Evolutionary conservation across 2,797 vertebrate species (phyloP).

Genomic region (Labeo calbasu): DNA sequence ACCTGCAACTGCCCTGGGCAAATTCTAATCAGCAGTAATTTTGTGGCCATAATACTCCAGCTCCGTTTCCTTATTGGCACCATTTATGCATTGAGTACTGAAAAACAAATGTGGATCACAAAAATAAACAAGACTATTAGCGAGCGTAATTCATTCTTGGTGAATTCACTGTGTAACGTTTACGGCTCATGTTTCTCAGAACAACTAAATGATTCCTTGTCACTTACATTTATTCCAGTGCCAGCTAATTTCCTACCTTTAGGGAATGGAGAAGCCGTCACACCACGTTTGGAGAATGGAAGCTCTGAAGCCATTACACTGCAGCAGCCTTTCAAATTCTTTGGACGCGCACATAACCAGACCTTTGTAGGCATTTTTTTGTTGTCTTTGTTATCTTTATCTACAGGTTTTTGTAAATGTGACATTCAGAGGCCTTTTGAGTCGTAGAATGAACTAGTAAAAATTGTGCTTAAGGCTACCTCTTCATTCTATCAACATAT

Average conservation of each 20-base stretch:
- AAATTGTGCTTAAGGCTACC: not conserved
- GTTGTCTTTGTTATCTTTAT: not conserved
- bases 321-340: conserved; percentile 1
- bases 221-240: not conserved
- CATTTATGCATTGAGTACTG: no score
- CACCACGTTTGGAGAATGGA: not conserved
- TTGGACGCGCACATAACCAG: not conserved
- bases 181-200: not conserved
- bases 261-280: not conserved
- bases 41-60: not conserved
- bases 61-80: not conserved
- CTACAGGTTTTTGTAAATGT: not conserved
- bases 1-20: not conserved
- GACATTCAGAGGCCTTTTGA: not conserved
- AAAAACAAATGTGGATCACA: not conserved
- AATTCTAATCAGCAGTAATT: not conserved
- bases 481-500: not conserved
- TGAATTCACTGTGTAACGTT: not conserved
- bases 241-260: not conserved
- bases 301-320: not conserved
- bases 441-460: not conserved
- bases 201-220: not conserved
- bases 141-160: not conserved
- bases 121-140: no score
- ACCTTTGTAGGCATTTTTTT: not conserved